These are phyloP conservation scores for Pyrgus malvae DNA, from an alignment of 2,888 invertebrate genomes.

Conservation along the genomic window DNA sequence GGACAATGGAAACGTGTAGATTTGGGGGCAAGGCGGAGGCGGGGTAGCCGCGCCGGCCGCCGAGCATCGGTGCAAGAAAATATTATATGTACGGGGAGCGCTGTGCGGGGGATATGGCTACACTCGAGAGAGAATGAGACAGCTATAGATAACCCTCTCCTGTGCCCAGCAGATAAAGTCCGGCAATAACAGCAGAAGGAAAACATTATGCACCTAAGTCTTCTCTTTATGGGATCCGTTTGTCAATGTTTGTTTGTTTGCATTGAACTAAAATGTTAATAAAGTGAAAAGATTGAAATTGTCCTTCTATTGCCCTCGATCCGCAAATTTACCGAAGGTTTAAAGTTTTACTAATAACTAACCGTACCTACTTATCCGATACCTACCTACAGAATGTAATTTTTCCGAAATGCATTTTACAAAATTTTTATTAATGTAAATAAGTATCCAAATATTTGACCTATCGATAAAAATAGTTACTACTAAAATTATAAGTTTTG, in stretches of 20 bases:
- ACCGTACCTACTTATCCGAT: no score
- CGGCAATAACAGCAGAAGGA: slow-evolving; percentile 53
- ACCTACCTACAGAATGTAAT: no score
- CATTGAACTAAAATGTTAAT: not conserved
- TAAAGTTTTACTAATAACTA: no score
- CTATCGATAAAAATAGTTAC: no score
- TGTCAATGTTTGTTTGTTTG: not conserved
- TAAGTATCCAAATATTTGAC: no score
- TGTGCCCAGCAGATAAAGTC: slow-evolving; percentile 56
- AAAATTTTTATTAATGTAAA: no score
- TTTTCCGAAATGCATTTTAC: no score
- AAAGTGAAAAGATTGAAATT: no score
- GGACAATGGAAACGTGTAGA: slow-evolving; percentile 60
- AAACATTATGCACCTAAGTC: slow-evolving; percentile 71
- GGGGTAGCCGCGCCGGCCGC: slow-evolving; percentile 66
- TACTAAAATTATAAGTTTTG: no score
- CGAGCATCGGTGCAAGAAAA: slow-evolving; percentile 58
- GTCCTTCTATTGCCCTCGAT: no score
- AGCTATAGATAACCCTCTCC: slow-evolving; percentile 34
- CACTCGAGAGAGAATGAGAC: slow-evolving; percentile 38
- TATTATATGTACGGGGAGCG: slow-evolving; percentile 54
- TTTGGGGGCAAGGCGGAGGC: slow-evolving; percentile 64
- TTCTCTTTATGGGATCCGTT: slow-evolving; percentile 48
- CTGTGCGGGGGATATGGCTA: slow-evolving; percentile 42
- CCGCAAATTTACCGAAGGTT: no score